Percentiles rank a stretch among this genome's conserved stretches.
phyloP scores from a whole-genome alignment of 1,140 invertebrate genomes.

The Pollicipes pollicipes region DNA sequence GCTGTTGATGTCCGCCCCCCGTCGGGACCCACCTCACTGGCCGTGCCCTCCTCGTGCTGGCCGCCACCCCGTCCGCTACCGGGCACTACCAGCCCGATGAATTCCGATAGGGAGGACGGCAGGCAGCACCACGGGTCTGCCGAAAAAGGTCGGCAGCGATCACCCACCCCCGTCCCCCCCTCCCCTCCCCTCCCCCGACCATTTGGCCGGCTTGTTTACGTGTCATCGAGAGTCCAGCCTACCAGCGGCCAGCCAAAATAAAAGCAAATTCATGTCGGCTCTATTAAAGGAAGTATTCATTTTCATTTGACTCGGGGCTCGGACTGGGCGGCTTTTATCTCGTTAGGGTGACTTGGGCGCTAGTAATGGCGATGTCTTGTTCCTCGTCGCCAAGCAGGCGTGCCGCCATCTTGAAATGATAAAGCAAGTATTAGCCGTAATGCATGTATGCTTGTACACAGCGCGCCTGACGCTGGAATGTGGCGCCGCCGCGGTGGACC shows the following conservation, averaged over 20 bases:
- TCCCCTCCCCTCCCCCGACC: no score
- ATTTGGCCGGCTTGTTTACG: not conserved
- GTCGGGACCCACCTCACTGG: no score
- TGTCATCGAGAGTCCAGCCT: not conserved
- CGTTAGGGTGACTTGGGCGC: not conserved
- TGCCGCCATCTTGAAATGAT: not conserved
- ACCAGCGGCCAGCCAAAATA: not conserved
- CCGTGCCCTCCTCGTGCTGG: no score
- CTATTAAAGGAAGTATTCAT: conserved; percentile 2
- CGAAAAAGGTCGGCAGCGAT: no score
- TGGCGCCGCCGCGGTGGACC: no score
- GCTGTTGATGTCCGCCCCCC: no score
- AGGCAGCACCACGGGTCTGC: no score
- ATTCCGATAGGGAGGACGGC: no score
- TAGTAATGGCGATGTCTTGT: not conserved
- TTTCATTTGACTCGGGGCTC: not conserved
- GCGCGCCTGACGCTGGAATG: no score
- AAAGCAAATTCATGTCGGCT: not conserved
- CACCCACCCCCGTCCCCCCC: not conserved
- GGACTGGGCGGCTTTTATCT: not conserved
- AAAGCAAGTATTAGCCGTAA: not conserved
- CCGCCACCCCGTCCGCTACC: no score
- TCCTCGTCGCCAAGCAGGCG: not conserved
- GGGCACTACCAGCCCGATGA: no score
- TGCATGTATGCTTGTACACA: not conserved